phyloP scores from a whole-genome alignment of 2,888 invertebrate genomes.

The Meandrusa payeni region DNA sequence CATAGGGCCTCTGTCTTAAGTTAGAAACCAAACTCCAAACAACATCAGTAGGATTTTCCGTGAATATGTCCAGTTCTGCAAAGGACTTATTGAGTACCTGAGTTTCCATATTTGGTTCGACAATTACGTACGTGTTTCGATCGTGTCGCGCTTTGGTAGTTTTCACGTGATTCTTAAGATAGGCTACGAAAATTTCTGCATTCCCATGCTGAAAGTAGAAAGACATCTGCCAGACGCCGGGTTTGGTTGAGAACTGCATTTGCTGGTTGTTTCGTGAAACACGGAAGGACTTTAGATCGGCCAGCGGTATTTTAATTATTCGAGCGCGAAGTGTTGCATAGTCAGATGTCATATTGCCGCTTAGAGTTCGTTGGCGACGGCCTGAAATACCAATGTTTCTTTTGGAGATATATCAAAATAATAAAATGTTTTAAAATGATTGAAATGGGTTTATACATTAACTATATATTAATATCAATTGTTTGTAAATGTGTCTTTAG shows the following conservation, averaged over 20 bases:
- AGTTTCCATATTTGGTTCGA: constrained; percentile 83
- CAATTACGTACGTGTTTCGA: constrained; percentile 82
- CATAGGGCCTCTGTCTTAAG: constrained; percentile 85
- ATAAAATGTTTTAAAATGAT: too few relatives aligned
- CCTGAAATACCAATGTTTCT: too few relatives aligned
- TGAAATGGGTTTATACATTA: too few relatives aligned
- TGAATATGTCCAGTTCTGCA: constrained; percentile 91
- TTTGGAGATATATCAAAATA: too few relatives aligned
- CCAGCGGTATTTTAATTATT: constrained; percentile 61
- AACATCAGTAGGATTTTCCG: constrained; percentile 84
- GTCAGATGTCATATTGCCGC: constrained; percentile 75
- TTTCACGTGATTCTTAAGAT: constrained; percentile 82
- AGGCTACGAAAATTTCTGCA: constrained; percentile 86
- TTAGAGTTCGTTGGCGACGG: constrained; percentile 82
- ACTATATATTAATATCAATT: too few relatives aligned
- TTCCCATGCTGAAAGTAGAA: constrained; percentile 95
- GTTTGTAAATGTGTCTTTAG: too few relatives aligned
- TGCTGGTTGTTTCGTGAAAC: constrained; percentile 66
- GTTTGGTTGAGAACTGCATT: constrained; percentile 68
- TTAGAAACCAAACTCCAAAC: constrained; percentile 82
- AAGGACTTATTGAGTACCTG: constrained; percentile 90
- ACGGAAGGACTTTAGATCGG: constrained; percentile 64
- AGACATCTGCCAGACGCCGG: constrained; percentile 84
- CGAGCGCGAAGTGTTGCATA: constrained; percentile 66
- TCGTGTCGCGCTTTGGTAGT: constrained; percentile 86